Conservation (phyloP, 2,113 vertebrate species). For the Oxyura jamaicensis region DNA sequence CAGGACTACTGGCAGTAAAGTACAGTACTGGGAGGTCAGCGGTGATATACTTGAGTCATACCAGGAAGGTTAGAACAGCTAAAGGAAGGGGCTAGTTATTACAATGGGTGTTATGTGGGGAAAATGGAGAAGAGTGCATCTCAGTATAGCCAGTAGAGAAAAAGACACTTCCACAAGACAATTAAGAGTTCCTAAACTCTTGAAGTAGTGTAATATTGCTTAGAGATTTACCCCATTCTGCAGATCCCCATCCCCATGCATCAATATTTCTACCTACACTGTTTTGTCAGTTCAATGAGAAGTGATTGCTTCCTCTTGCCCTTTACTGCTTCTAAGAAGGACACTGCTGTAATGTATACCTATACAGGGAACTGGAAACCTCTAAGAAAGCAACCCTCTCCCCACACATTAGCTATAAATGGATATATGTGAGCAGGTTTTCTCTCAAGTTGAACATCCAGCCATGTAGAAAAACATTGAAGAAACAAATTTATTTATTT, state of each 20-base stretch:
- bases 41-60: neutral
- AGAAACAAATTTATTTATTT: too few species aligned
- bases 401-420: neutral
- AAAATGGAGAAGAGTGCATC: neutral
- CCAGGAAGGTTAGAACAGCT: neutral
- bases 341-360: neutral
- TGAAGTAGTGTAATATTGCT: neutral
- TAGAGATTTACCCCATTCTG: neutral
- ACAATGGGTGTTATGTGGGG: accelerated
- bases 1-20: neutral
- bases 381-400: neutral
- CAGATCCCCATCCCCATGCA: neutral
- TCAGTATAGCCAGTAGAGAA: neutral
- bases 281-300: neutral
- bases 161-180: neutral
- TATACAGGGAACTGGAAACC: neutral
- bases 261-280: neutral
- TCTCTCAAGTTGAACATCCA: neutral
- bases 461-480: neutral
- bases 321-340: neutral
- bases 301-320: neutral
- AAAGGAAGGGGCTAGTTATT: neutral
- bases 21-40: neutral
- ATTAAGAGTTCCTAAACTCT: neutral
- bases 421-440: neutral